phyloP scores from a whole-genome alignment of 2,113 vertebrate species.

The Anthoscopus minutus region DNA sequence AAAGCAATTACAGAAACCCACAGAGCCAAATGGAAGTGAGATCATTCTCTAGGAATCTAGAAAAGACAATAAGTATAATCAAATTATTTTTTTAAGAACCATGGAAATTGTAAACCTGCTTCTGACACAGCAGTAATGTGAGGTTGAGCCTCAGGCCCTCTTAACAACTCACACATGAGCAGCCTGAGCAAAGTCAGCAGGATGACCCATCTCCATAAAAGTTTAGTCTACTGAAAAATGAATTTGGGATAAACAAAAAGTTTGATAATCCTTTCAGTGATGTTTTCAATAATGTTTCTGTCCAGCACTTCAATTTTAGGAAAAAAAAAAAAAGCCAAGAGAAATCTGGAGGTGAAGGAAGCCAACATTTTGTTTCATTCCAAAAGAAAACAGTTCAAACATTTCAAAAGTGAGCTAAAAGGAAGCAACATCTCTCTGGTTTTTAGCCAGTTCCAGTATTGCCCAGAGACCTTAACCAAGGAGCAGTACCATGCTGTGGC shows the following conservation, averaged over 20 bases:
- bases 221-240: conserved; percentile 36
- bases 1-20: conserved; percentile 5
- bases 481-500: background rate
- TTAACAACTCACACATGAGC: conserved; percentile 36
- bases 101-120: conserved; percentile 28
- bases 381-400: background rate
- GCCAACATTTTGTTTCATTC: background rate
- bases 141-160: background rate
- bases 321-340: background rate
- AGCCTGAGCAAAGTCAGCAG: background rate
- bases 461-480: conserved; percentile 38
- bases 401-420: background rate
- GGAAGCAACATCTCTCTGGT: background rate
- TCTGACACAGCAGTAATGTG: conserved; percentile 33
- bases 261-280: background rate
- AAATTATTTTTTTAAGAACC: background rate
- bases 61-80: conserved; percentile 28
- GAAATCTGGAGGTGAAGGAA: background rate
- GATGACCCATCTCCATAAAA: background rate
- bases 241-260: conserved; percentile 4
- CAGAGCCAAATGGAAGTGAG: conserved; percentile 5
- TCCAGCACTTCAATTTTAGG: background rate
- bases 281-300: conserved; percentile 1
- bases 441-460: background rate
- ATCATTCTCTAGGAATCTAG: background rate